Evolutionary conservation across 2,888 invertebrate genomes (phyloP).

Genomic region (Trilocha varians): DNA sequence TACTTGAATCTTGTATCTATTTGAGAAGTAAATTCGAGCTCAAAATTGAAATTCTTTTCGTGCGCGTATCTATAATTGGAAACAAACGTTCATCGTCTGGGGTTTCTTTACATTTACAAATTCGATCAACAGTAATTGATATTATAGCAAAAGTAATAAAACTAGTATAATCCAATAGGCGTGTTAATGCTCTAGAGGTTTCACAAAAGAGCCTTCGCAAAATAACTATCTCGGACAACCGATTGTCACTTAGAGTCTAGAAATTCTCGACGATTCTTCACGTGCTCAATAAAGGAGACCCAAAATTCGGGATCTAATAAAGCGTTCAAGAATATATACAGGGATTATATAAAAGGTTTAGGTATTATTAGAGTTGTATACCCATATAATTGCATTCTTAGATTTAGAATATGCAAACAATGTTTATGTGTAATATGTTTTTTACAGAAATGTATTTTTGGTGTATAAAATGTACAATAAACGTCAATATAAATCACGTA

Average conservation of each 20-base stretch:
- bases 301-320: neutral
- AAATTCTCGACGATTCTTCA: neutral
- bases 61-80: neutral
- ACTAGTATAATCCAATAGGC: too few relatives aligned
- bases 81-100: neutral
- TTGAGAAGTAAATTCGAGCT: neutral
- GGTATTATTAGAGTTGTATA: too few relatives aligned
- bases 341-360: neutral
- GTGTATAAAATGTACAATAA: too few relatives aligned
- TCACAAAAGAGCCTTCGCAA: neutral
- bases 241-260: neutral
- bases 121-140: too few relatives aligned
- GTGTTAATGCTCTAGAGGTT: too few relatives aligned
- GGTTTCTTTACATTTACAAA: too few relatives aligned
- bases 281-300: neutral
- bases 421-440: too few relatives aligned
- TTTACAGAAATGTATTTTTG: too few relatives aligned
- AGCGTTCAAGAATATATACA: neutral
- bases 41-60: neutral
- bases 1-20: neutral
- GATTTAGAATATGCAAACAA: too few relatives aligned
- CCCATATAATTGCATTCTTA: too few relatives aligned
- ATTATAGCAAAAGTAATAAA: too few relatives aligned
- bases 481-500: too few relatives aligned
- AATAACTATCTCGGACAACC: neutral